Conservation (phyloP, 2,797 vertebrate species). For the Nannoperca obscura region DNA sequence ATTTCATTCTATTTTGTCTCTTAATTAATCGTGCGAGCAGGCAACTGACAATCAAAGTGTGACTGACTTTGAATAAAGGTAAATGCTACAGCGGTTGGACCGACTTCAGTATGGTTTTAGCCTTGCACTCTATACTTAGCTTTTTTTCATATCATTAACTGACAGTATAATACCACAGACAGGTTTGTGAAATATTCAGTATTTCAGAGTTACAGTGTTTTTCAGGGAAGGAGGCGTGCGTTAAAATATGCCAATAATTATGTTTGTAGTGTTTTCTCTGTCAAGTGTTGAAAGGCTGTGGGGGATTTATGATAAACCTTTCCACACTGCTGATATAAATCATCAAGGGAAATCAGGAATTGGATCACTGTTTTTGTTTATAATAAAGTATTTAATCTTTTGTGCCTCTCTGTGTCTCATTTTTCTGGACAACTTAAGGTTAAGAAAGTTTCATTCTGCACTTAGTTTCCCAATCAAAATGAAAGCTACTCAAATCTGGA, state of each 20-base stretch:
- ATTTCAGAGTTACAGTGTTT: slow-evolving; percentile 44
- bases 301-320: neutral
- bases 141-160: slow-evolving; percentile 20
- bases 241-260: slow-evolving; percentile 22
- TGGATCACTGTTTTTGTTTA: slow-evolving; percentile 60
- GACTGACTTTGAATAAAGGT: slow-evolving; percentile 22
- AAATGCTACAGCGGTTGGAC: slow-evolving; percentile 3
- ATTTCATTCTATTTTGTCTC: slow-evolving; percentile 19
- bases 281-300: slow-evolving; percentile 35
- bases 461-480: neutral
- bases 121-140: neutral
- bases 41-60: slow-evolving; percentile 68
- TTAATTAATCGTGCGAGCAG: neutral
- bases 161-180: slow-evolving; percentile 11
- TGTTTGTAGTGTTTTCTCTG: slow-evolving; percentile 41
- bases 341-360: slow-evolving; percentile 36
- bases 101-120: slow-evolving; percentile 12
- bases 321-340: slow-evolving; percentile 29
- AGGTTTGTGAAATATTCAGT: neutral
- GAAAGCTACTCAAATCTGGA: neutral
- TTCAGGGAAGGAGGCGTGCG: neutral
- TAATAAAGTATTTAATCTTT: slow-evolving; percentile 69
- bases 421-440: neutral
- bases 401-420: neutral
- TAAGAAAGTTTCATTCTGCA: neutral